These are phyloP conservation scores for Macropus fuliginosus DNA, from an alignment of 2,797 vertebrate genomes.

Conservation along the genomic window DNA sequence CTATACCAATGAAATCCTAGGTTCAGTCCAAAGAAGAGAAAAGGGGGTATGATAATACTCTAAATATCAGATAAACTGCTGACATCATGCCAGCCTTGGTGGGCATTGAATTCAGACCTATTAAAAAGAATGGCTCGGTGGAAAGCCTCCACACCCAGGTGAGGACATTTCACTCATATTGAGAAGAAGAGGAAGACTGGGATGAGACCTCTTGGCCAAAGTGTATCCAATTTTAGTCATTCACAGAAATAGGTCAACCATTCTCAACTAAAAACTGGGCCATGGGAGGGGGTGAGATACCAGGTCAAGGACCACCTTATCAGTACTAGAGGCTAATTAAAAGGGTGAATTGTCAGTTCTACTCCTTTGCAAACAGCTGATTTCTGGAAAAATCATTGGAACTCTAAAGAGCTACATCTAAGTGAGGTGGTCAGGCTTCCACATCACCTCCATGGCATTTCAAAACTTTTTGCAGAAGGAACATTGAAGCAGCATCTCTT, in stretches of 20 bases:
- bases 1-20: not conserved
- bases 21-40: not conserved
- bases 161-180: not conserved
- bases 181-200: not conserved
- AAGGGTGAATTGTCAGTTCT: not conserved
- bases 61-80: not conserved
- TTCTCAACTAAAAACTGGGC: not conserved
- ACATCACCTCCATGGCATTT: not conserved
- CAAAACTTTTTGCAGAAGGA: not conserved
- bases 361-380: not conserved
- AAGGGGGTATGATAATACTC: not conserved
- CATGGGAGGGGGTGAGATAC: not conserved
- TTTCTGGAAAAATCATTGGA: not conserved
- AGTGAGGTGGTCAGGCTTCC: not conserved
- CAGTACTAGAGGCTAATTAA: not conserved
- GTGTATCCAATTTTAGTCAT: not conserved
- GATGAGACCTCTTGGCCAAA: not conserved
- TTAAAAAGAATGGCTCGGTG: not conserved
- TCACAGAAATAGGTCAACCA: not conserved
- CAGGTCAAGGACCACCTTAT: not conserved
- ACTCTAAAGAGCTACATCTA: not conserved
- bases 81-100: not conserved
- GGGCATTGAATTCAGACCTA: not conserved
- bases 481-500: not conserved
- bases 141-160: not conserved